These are phyloP conservation scores for Peromyscus attwateri DNA, from an alignment of 2,797 vertebrate genomes.

Conservation along the genomic window DNA sequence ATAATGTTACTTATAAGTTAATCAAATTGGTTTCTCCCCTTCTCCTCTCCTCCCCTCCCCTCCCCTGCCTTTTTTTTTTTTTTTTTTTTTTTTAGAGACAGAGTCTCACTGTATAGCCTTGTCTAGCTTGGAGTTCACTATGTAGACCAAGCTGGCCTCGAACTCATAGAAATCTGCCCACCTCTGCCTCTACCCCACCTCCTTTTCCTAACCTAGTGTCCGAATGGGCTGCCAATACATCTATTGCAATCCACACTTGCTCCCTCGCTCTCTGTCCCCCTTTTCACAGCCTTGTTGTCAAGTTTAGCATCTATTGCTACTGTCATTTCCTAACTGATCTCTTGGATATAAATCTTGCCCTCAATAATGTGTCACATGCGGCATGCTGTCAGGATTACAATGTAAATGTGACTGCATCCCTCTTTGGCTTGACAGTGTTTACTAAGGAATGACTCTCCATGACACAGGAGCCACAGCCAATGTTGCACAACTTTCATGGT, in stretches of 20 bases:
- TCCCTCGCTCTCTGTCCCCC: accelerated
- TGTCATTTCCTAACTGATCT: background rate
- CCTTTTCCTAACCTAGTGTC: background rate
- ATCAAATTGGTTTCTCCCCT: background rate
- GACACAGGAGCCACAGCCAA: background rate
- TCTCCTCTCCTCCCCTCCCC: accelerated
- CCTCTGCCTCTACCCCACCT: no score
- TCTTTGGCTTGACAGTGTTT: background rate
- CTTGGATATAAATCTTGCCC: background rate
- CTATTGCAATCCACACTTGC: background rate
- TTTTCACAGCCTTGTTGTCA: background rate
- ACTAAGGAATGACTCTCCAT: background rate
- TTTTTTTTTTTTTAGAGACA: background rate
- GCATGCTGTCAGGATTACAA: background rate
- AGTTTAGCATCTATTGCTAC: background rate
- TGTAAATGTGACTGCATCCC: background rate
- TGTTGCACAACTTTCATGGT: background rate
- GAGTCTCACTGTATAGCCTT: background rate
- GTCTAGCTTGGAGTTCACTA: no score
- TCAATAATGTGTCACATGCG: background rate
- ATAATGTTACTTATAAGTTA: background rate
- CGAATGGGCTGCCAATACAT: background rate
- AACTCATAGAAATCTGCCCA: background rate
- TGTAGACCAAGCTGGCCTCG: background rate
- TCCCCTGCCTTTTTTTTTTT: no score